Conservation (phyloP, 1,140 invertebrate genomes). For the Leptonema lineaticorne region DNA sequence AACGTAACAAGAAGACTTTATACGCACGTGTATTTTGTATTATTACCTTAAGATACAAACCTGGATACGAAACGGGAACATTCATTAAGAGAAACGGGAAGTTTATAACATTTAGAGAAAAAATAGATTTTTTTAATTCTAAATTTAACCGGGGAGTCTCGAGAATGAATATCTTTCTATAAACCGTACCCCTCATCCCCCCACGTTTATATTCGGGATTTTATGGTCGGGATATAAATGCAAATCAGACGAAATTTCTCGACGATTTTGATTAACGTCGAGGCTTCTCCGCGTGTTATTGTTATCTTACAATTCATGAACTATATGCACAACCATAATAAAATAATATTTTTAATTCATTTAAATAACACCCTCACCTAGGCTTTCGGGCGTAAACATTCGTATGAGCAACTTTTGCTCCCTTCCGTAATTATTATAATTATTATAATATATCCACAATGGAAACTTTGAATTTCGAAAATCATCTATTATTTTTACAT, state of each 20-base stretch:
- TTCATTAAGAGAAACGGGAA: background rate
- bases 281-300: background rate
- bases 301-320: background rate
- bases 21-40: too few species aligned
- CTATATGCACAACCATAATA: background rate
- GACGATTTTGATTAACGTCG: background rate
- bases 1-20: background rate
- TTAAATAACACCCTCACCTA: background rate
- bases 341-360: background rate
- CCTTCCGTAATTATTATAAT: too few species aligned
- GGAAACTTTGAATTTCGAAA: too few species aligned
- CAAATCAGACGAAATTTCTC: background rate
- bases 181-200: too few species aligned
- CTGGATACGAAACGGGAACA: background rate
- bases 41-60: background rate
- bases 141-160: background rate
- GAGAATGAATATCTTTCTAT: too few species aligned
- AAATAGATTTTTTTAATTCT: slow-evolving; percentile 26
- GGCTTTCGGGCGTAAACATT: too few species aligned
- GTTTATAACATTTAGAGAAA: slow-evolving; percentile 35
- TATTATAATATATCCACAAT: too few species aligned
- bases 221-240: too few species aligned
- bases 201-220: too few species aligned
- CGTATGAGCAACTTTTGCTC: too few species aligned
- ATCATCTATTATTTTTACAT: too few species aligned